phyloP scores from a whole-genome alignment of 1,140 invertebrate genomes.

The Oreohelix idahoensis region DNA sequence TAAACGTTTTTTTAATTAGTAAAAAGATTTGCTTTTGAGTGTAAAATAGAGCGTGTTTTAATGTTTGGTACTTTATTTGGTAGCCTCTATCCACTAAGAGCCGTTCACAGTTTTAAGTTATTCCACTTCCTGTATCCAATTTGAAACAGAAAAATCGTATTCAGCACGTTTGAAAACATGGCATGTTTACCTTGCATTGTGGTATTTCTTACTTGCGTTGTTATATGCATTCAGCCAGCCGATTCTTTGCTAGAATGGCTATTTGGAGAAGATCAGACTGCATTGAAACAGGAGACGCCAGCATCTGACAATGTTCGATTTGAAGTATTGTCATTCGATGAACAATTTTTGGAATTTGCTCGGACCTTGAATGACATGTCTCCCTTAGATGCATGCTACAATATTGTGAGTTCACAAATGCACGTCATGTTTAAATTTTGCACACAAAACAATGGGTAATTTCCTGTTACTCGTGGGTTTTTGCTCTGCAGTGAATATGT shows the following conservation, averaged over 20 bases:
- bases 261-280: constrained; percentile 46
- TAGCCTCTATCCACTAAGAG: no score
- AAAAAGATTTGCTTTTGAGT: no score
- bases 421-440: no score
- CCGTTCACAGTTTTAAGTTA: no score
- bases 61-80: no score
- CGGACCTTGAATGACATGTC: constrained; percentile 77
- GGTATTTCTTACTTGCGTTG: not conserved
- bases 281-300: constrained; percentile 14
- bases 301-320: constrained; percentile 67
- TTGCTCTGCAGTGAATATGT: no score
- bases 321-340: constrained; percentile 78
- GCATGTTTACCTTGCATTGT: constrained; percentile 11
- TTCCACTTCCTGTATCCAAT: constrained; percentile 38
- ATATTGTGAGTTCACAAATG: constrained; percentile 75
- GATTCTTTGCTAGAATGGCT: constrained; percentile 52
- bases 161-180: not conserved
- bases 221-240: not conserved
- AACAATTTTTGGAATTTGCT: constrained; percentile 80
- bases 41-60: no score
- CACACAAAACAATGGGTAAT: no score
- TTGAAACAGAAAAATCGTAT: constrained; percentile 22
- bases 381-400: constrained; percentile 79
- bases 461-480: no score
- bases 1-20: no score